Evolutionary conservation across 2,797 vertebrate species (phyloP), one percentile per base, ranked within the genome.

Genomic region (Acanthurus lineatus): DNA sequence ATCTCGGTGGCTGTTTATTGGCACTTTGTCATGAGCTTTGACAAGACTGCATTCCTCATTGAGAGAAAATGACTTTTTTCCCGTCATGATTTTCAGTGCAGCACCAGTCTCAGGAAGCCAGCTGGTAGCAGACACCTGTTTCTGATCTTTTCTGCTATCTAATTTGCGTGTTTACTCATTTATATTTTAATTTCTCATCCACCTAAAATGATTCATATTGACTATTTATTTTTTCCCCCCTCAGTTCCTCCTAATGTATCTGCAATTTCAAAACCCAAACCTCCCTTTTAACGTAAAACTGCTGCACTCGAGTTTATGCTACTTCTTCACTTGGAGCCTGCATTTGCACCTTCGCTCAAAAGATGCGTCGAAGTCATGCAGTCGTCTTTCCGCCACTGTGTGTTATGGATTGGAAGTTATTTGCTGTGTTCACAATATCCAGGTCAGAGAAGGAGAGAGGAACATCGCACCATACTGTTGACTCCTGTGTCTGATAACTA

Each of bases 401-500:
- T 69, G 73, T 89, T 32, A 32, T 32, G 28, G 28, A 32, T 32
- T 76, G 70, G 65, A 32, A 70, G 78, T 54, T 84, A 65, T 83
- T 82, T 81, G 75, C 84, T 45, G 75, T 65, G 73, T 81, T 82
- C 84, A 73, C 69, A 5, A 48, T 78, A 72, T 73, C 66, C 0
- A 66, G 28, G 66, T 0, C 69, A 20, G 69, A 20, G 76, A 53
- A 54, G 28, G 63, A 54, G 40, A 35, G 60, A 57, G 42, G 25
- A 83, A 82, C 84, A 77, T 70, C 65, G 75, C 79, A 38, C 40
- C 85, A 48, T 70, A 63, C 85, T 86, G 90, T 88, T 76, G 87
- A 91, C 88, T 88, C 82, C 80, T 76, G 82, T 76, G 87, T 91
- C 81, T 92, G 86, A 90, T 94, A 89, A 93, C 92, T 92, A 90